phyloP scores from a whole-genome alignment of 2,888 invertebrate species.

The Troglohyphantes excavatus region DNA sequence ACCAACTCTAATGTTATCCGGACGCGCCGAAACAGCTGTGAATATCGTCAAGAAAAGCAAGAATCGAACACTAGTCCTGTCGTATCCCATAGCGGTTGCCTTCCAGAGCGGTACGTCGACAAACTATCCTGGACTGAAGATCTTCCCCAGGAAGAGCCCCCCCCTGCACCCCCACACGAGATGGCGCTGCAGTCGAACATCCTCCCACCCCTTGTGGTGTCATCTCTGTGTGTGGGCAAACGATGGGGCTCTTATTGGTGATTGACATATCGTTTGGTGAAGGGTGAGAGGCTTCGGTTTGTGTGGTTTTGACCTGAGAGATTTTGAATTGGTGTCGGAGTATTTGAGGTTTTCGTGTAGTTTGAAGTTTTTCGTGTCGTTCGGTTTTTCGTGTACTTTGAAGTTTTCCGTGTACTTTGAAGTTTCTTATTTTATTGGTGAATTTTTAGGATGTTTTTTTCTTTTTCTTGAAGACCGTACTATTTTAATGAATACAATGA shows the following conservation, averaged over 20 bases:
- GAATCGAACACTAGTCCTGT: background rate
- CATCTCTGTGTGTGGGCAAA: background rate
- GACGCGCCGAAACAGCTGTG: background rate
- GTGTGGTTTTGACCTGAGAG: background rate
- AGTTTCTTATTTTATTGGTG: no score
- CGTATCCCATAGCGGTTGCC: background rate
- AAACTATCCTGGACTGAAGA: background rate
- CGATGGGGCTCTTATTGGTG: background rate
- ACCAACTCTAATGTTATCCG: slow-evolving; percentile 1
- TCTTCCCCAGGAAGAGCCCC: background rate
- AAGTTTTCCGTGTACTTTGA: no score
- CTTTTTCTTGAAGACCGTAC: no score
- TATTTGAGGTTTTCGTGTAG: no score
- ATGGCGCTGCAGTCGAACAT: background rate
- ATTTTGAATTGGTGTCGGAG: no score
- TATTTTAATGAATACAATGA: no score
- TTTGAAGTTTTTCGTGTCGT: no score
- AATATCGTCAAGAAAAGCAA: background rate
- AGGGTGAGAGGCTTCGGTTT: background rate
- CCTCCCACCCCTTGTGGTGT: background rate
- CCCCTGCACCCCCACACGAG: background rate
- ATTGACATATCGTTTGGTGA: background rate
- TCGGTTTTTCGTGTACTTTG: no score
- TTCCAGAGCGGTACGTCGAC: background rate
- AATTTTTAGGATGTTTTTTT: no score